These are phyloP conservation scores for Sebastes fasciatus DNA, from an alignment of 2,113 vertebrate genomes.

Conservation along the genomic window DNA sequence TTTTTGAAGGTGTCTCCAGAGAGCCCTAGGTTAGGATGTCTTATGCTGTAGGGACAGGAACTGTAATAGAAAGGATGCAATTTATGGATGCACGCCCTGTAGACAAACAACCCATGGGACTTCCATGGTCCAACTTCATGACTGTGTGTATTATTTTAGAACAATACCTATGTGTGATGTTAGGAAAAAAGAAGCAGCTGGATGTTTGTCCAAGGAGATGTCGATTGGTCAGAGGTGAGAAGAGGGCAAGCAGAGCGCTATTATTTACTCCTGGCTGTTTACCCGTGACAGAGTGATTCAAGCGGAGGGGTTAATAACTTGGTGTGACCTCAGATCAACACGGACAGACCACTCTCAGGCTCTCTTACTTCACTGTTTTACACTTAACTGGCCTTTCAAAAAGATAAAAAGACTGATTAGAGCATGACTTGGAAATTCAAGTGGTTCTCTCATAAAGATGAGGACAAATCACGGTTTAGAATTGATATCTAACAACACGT, in stretches of 20 bases:
- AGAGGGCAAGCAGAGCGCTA: conserved; percentile 52
- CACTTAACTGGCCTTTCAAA: conserved; percentile 42
- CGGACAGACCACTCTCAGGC: conserved; percentile 51
- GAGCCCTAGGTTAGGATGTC: conserved; percentile 53
- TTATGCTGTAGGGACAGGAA: conserved; percentile 37
- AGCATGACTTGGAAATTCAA: conserved; percentile 9
- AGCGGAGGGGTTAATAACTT: conserved; percentile 81
- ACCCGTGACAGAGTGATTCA: conserved; percentile 70
- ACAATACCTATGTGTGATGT: conserved; percentile 40
- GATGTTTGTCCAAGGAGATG: conserved; percentile 65
- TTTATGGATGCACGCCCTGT: conserved; percentile 52
- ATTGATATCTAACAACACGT: not conserved
- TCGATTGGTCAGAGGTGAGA: conserved; percentile 63
- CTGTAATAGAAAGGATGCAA: conserved; percentile 58
- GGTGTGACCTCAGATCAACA: conserved; percentile 73
- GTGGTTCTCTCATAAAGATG: conserved; percentile 1
- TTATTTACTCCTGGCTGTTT: conserved; percentile 79
- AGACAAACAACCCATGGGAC: conserved; percentile 40
- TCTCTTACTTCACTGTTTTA: conserved; percentile 27
- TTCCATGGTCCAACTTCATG: not conserved
- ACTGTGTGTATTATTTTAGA: conserved; percentile 36
- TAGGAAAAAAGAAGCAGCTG: conserved; percentile 22
- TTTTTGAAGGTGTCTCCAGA: conserved; percentile 53
- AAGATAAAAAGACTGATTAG: conserved; percentile 38
- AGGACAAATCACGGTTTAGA: not conserved